phyloP scores from a whole-genome alignment of 92 coral and sea anemone species.

The Paramuricea clavata region DNA sequence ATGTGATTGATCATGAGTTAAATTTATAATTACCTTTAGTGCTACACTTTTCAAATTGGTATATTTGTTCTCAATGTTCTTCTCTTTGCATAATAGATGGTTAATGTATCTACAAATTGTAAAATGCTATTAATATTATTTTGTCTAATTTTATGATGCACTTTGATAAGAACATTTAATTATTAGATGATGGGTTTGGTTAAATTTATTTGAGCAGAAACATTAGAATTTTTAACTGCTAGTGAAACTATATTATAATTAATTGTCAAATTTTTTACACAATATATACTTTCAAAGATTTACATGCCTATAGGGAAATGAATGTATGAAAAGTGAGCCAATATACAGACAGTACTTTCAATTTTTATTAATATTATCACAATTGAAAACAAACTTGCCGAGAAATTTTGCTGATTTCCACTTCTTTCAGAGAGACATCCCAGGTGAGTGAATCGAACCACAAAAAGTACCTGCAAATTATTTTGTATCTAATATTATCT shows the following conservation, averaged over 20 bases:
- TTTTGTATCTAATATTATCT: too few relatives aligned
- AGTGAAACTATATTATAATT: too few relatives aligned
- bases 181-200: too few relatives aligned
- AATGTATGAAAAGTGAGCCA: too few relatives aligned
- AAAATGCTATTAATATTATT: not conserved
- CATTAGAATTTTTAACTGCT: too few relatives aligned
- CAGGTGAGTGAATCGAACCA: conserved; percentile 13
- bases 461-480: not conserved
- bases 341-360: too few relatives aligned
- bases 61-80: not conserved
- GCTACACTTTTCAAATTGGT: not conserved
- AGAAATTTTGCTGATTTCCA: not conserved
- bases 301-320: too few relatives aligned
- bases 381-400: not conserved
- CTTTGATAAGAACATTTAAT: not conserved
- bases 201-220: too few relatives aligned
- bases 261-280: too few relatives aligned
- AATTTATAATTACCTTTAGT: conserved; percentile 4
- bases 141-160: not conserved
- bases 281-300: too few relatives aligned
- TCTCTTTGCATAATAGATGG: not conserved
- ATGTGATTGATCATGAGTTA: too few relatives aligned
- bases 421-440: conserved; percentile 7
- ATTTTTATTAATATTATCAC: too few relatives aligned
- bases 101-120: not conserved